Evolutionary conservation across 2,888 invertebrate species (phyloP), one percentile per base, ranked within the genome.

Genomic region (Pseudococcus longispinus): DNA sequence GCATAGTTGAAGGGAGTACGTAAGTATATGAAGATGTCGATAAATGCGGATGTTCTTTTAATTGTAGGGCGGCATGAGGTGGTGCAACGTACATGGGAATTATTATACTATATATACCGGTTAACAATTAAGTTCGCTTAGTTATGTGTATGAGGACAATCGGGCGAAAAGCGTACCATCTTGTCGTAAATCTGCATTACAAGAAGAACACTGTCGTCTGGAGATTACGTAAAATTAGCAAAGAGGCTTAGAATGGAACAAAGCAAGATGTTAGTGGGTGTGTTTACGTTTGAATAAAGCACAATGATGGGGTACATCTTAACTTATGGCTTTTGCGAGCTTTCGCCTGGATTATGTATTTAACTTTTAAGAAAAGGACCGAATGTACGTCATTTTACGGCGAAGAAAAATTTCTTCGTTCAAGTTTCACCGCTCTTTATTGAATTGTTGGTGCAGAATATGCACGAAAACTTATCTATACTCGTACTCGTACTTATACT

Each of bases 111-210:
- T 60, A 60, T 55, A 60, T 60, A 60, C 37, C 20, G 37, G 42
- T 80, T 42, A 80, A 80, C 77, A 80, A 80, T 42, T 80, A 42
- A 20, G 20, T 80, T 80, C 11, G 77, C 42, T 8, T 80, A 42
- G 42, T 80, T 80, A n/a, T 74, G 32, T 74, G 29, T 37, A 80
- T 29, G 42, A 42, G 32, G 42, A 80, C 32, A 80, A 42, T 42
- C 29, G 77, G 29, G 77, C 42, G 37, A 60, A 60, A 60, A 60
- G 60, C 60, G 60, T 60, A 60, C 77, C 77, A 80, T 80, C 77
- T 80, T 80, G 77, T 80, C 77, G 77, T 80, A 80, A 80, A 80
- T 80, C 77, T 80, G 77, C 77, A 80, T 80, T 80, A 80, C 77
- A 80, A 80, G 77, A 80, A 80, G 77, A 80, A 80, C 77, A 20